These are phyloP conservation scores for Sitobion miscanthi DNA, from an alignment of 1,140 invertebrate species.

Conservation along the genomic window DNA sequence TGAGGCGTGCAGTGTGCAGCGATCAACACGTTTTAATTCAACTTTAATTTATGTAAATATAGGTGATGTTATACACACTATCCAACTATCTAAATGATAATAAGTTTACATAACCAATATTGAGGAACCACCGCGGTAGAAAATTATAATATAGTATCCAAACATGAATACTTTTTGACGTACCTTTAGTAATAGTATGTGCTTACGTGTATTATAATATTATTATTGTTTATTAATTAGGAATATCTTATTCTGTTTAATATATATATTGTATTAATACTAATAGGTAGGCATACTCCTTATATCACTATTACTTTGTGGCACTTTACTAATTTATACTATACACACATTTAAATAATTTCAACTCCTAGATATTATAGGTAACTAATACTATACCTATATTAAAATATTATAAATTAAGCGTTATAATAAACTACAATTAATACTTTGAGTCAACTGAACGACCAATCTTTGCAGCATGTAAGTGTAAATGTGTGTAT, in stretches of 20 bases:
- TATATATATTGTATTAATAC: no score
- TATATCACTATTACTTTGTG: no score
- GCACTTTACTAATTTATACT: no score
- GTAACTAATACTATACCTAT: no score
- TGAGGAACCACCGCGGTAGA: neutral
- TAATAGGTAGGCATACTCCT: no score
- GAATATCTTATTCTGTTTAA: neutral
- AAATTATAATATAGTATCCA: neutral
- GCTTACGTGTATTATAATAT: no score
- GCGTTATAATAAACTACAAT: neutral
- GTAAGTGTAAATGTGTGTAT: no score
- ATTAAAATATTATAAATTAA: neutral
- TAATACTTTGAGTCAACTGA: neutral
- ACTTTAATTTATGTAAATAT: conserved; percentile 28
- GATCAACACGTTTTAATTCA: neutral
- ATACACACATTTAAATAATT: no score
- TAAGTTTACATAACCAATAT: neutral
- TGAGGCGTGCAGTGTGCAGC: neutral
- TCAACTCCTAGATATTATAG: no score
- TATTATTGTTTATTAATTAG: neutral
- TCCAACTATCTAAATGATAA: neutral
- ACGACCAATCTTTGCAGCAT: no score
- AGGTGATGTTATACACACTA: neutral
- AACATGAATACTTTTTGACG: neutral
- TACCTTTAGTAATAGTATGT: neutral